Evolutionary conservation across 2,888 invertebrate genomes (phyloP).

Genomic region (Barypeithes pellucidus): DNA sequence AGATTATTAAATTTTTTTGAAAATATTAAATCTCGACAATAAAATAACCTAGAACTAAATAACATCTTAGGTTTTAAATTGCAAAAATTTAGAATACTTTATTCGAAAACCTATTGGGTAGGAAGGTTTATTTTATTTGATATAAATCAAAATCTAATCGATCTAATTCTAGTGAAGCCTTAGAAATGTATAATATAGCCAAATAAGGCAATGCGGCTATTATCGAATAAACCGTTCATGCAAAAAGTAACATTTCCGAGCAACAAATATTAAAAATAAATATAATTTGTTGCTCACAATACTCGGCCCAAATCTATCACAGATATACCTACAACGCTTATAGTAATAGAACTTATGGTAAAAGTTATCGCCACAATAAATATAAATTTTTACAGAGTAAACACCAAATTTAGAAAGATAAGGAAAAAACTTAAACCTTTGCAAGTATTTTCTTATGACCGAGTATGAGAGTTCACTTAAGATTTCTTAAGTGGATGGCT

Average conservation of each 20-base stretch:
- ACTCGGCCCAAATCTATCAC: constrained; percentile 23
- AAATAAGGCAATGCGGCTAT: constrained; percentile 39
- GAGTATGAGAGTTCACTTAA: too few species aligned
- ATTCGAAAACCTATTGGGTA: neutral
- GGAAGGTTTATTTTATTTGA: neutral
- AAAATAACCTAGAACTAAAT: constrained; percentile 8
- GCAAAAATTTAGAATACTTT: constrained; percentile 5
- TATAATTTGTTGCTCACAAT: constrained; percentile 34
- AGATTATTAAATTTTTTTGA: neutral
- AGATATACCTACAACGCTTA: constrained; percentile 33
- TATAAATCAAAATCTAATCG: neutral
- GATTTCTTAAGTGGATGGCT: too few species aligned
- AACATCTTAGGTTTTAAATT: constrained; percentile 16
- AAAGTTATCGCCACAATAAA: neutral
- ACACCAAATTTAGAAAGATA: too few species aligned
- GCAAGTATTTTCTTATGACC: too few species aligned
- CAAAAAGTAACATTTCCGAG: constrained; percentile 37
- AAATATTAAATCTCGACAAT: neutral
- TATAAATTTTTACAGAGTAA: too few species aligned
- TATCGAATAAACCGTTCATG: constrained; percentile 22
- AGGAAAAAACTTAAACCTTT: too few species aligned
- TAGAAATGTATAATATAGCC: constrained; percentile 17
- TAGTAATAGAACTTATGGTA: neutral
- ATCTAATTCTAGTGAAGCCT: too few species aligned
- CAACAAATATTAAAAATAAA: constrained; percentile 36